phyloP scores from a whole-genome alignment of 2,888 invertebrate species.

The Noctua fimbriata region DNA sequence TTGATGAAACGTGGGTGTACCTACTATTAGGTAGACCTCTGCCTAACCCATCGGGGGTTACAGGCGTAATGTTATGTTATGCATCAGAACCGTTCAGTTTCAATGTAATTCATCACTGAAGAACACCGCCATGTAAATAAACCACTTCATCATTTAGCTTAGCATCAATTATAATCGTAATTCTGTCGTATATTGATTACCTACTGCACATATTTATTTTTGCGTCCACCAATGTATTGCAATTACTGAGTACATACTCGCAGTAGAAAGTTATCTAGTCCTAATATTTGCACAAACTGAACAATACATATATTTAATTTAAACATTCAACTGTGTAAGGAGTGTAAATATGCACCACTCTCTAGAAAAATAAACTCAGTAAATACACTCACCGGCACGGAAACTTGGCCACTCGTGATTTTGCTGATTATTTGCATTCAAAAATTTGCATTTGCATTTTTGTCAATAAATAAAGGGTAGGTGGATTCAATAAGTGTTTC shows the following conservation, averaged over 20 bases:
- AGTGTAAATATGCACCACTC: slow-evolving; percentile 17
- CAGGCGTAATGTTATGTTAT: not conserved
- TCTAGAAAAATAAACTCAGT: slow-evolving; percentile 15
- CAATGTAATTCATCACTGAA: not conserved
- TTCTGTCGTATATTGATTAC: not conserved
- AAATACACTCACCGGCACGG: too few relatives aligned
- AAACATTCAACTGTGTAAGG: not conserved
- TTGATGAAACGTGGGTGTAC: not conserved
- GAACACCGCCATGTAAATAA: not conserved
- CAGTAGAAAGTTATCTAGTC: slow-evolving; percentile 16
- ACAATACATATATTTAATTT: slow-evolving; percentile 12
- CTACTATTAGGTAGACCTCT: not conserved
- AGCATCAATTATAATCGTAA: not conserved
- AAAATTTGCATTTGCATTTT: too few relatives aligned
- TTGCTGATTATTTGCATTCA: too few relatives aligned
- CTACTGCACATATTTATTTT: not conserved
- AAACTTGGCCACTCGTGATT: too few relatives aligned
- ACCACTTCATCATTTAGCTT: not conserved
- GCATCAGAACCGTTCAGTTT: not conserved
- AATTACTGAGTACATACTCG: not conserved
- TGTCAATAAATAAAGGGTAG: too few relatives aligned
- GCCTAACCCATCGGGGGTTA: not conserved
- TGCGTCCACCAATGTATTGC: not conserved
- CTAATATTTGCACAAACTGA: slow-evolving; percentile 10
- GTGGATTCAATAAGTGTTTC: too few relatives aligned